Base-by-base conservation (phyloP, 1,140 invertebrate genomes). In the Drosophila kikkawai region DNA sequence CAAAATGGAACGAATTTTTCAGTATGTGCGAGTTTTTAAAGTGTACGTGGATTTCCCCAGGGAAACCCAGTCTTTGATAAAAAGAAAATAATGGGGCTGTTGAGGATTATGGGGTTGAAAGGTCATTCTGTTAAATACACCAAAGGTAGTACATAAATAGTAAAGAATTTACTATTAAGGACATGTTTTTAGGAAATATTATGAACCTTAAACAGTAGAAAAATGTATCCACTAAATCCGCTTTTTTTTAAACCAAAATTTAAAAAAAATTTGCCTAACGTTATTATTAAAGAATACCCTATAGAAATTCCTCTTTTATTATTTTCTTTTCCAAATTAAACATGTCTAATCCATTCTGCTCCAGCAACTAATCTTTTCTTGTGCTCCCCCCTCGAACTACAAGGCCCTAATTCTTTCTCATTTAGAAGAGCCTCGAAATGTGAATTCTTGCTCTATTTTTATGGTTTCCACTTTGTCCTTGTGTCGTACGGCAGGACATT, bases 1-100 rank as follows among this genome's bases (percentile, higher is more conserved):
- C 85, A 84, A 79, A 66, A 57, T n/a, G 58, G 19, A 41, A 60
- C 29, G 37, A 42, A 56, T 74, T 63, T 48, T 74, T 6, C 9
- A 42, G 55, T 68, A 55, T 53, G 68, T 74, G 59, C 47, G 32
- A 55, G 45, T 59, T 58, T 26, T 63, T 60, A n/a, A 45, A 41
- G 26, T 36, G 12, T 13, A 9, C 4, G 17, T 15, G 51, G 15
- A n/a, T 32, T 36, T 39, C 69, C 32, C 34, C 12, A n/a, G 56
- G 68, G 37, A 70, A 65, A 76, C 73, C 59, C 65, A 80, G 58
- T 48, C 75, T 51, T 22, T 34, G 17, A 29, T 36, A 34, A 29
- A 34, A 22, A 32, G 26, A 39, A 51, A 75, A 48, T 45, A 34
- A 61, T 75, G 69, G 48, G 41, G 26, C 48, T 47, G 22, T 36